These are phyloP conservation scores for Anas georgica DNA, from an alignment of 2,797 vertebrate species.

Conservation along the genomic window DNA sequence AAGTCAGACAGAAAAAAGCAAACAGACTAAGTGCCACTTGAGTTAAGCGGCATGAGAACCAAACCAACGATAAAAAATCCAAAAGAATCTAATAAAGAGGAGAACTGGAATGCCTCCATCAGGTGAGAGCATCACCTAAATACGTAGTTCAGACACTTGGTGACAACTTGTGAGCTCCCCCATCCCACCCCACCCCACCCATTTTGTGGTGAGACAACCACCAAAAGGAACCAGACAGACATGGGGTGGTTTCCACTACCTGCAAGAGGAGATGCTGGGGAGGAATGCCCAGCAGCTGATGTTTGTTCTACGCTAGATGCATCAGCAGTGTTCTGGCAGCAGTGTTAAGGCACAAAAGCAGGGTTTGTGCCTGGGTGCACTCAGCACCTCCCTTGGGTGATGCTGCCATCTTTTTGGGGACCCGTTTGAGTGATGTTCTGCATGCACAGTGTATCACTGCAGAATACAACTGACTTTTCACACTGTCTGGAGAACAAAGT, in stretches of 20 bases:
- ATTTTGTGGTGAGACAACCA: neutral
- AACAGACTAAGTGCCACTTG: neutral
- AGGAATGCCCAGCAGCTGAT: constrained; percentile 21
- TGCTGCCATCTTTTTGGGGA: constrained; percentile 24
- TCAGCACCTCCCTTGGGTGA: constrained; percentile 7
- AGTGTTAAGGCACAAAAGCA: neutral
- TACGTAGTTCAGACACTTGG: neutral
- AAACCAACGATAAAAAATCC: neutral
- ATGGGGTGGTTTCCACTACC: neutral
- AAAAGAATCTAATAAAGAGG: neutral
- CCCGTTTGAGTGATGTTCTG: neutral
- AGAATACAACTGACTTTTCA: neutral
- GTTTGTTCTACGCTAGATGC: constrained; percentile 3
- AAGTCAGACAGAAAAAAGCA: neutral
- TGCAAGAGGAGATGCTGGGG: neutral
- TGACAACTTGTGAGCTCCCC: neutral
- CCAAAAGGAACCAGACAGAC: neutral
- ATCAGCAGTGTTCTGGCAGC: constrained; percentile 19
- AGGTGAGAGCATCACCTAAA: neutral
- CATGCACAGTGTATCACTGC: neutral
- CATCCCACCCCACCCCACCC: neutral
- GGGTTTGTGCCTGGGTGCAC: constrained; percentile 43
- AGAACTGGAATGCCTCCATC: neutral
- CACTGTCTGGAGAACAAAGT: neutral
- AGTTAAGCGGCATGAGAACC: neutral